These are phyloP conservation scores for Gulo gulo DNA, from an alignment of 2,113 vertebrate genomes.

Conservation along the genomic window DNA sequence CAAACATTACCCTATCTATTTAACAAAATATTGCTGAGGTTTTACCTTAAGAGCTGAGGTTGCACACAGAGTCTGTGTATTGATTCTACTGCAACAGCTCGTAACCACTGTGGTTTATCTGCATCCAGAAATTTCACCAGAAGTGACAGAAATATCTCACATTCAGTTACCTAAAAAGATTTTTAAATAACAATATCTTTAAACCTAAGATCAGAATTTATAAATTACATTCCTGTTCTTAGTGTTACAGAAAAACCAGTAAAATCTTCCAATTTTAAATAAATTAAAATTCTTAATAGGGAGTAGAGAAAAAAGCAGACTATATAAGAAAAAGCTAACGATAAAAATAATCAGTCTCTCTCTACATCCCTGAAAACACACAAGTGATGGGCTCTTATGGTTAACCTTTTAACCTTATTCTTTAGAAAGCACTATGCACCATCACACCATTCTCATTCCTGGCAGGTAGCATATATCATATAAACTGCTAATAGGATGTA, in stretches of 20 bases:
- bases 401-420: neutral
- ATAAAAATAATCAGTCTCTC: neutral
- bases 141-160: slow-evolving; percentile 98
- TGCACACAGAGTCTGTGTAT: slow-evolving; percentile 98
- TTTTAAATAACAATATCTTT: slow-evolving; percentile 10
- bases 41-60: slow-evolving; percentile 94
- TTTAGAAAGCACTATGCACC: neutral
- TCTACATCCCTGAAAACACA: neutral
- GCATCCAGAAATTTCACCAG: slow-evolving; percentile 99
- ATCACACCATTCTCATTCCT: neutral
- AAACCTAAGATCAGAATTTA: slow-evolving; percentile 11
- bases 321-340: neutral
- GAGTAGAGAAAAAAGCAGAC: neutral
- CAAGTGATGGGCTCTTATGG: neutral
- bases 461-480: neutral
- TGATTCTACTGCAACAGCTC: slow-evolving; percentile 98
- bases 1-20: neutral
- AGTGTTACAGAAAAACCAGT: neutral
- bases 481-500: neutral
- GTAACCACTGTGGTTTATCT: slow-evolving; percentile 98
- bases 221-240: neutral
- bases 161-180: slow-evolving; percentile 94
- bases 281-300: neutral
- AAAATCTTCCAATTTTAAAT: slow-evolving; percentile 45
- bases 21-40: neutral